Percentiles rank a stretch among this genome's conserved stretches.
Conservation (phyloP, 1,140 invertebrate species). For the Helicoverpa armigera region DNA sequence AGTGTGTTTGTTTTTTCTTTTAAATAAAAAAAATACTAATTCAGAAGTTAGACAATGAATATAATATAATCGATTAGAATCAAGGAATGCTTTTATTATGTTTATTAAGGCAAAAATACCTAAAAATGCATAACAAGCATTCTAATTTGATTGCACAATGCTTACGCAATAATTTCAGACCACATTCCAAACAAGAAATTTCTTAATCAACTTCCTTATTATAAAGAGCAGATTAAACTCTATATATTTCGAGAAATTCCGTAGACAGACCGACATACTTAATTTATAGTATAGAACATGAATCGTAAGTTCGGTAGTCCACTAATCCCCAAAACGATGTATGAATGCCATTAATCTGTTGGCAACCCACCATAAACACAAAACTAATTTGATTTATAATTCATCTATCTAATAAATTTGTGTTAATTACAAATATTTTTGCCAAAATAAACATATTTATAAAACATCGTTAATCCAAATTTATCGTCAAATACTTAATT, state of each 20-base stretch:
- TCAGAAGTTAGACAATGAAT: too few relatives aligned
- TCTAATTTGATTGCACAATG: slow-evolving; percentile 21
- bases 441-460: slow-evolving; percentile 46
- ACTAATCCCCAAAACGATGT: slow-evolving; percentile 42
- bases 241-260: slow-evolving; percentile 9
- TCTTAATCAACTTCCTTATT: slow-evolving; percentile 37
- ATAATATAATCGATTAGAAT: neutral
- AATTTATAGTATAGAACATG: slow-evolving; percentile 13
- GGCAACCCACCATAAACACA: slow-evolving; percentile 19
- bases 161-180: slow-evolving; percentile 11
- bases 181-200: slow-evolving; percentile 27
- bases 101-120: neutral
- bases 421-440: slow-evolving; percentile 44
- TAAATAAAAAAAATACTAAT: too few relatives aligned
- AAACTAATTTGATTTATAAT: slow-evolving; percentile 47
- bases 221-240: slow-evolving; percentile 19
- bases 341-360: slow-evolving; percentile 36
- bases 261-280: neutral
- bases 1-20: too few relatives aligned
- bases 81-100: neutral
- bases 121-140: neutral
- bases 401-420: slow-evolving; percentile 33
- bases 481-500: slow-evolving; percentile 43
- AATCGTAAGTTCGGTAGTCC: slow-evolving; percentile 34
- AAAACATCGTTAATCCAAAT: slow-evolving; percentile 46